A percentile compares a stretch with the other conserved stretches of the same genome.
Evolutionary conservation across 2,888 invertebrate genomes (phyloP).

Genomic region (Drepanosiphum platanoidis): DNA sequence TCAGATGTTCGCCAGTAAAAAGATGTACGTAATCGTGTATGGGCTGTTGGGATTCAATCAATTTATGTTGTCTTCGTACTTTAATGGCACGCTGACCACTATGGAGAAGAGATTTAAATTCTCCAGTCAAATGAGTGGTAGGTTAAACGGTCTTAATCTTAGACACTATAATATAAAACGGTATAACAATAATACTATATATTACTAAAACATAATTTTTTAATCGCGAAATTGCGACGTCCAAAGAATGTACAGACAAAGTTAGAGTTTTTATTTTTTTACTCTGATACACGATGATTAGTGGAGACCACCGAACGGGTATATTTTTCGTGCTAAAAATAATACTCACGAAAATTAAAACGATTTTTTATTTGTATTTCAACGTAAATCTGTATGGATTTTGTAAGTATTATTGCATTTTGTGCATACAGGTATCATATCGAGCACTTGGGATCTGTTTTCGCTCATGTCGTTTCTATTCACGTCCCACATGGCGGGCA

Average conservation of each 20-base stretch:
- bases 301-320: too few species aligned
- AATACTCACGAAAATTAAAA: too few species aligned
- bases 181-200: too few species aligned
- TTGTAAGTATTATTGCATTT: background rate
- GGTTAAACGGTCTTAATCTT: too few species aligned
- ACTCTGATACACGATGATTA: too few species aligned
- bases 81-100: constrained; percentile 74
- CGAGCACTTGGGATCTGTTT: constrained; percentile 77
- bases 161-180: too few species aligned
- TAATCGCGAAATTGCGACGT: too few species aligned
- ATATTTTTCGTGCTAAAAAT: too few species aligned
- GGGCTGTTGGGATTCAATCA: constrained; percentile 75
- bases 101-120: constrained; percentile 77
- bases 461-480: constrained; percentile 74
- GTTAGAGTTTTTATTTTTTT: too few species aligned
- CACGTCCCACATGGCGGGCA: constrained; percentile 74
- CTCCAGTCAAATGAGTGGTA: constrained; percentile 76
- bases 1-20: constrained; percentile 72
- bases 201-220: too few species aligned
- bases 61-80: constrained; percentile 75
- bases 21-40: constrained; percentile 73
- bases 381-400: background rate
- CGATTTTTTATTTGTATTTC: too few species aligned
- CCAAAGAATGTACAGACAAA: too few species aligned
- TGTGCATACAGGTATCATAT: constrained; percentile 71